Evolutionary conservation across 1,140 invertebrate genomes (phyloP), one percentile per base, ranked within the genome.

Genomic region (Rhyacophila brunnea): DNA sequence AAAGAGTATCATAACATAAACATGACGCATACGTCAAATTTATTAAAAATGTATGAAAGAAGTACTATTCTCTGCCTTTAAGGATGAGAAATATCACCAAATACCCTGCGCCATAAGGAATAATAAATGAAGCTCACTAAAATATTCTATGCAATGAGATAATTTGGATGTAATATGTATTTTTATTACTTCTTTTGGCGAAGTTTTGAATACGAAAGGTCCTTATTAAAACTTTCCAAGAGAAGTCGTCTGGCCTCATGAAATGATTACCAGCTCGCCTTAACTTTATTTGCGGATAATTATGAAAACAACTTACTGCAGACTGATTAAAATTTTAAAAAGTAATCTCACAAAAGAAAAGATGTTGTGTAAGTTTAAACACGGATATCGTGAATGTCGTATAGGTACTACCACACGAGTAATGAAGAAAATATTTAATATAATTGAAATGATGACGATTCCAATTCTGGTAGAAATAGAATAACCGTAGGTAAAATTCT

Each of bases 101-200:
- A 53, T 42, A 52, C 40, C 14, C 45, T 23, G 43, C 43, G 50
- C 58, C 50, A 60, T 54, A 45, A 42, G 32, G 58, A 60, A 60
- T 60, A 55, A 55, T 49, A 60, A 60, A 60, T 60, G 58, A 20
- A 14, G 6, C 32, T 19, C 44, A 34, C 34, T 59, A 47, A 28
- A 59, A 59, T 59, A 59, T 60, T 60, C 58, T 43, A 47, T 60
- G 45, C 58, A 54, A 54, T 54, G 58, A 59, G 57, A 59, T 60
- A 60, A 60, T 60, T 60, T 49, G 46, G 50, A 60, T 60, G 58
- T 60, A 60, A 60, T 60, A 60, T 60, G 58, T 60, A 60, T 60
- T 60, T 60, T 60, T 60, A 60, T 54, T 54, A 49, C 50, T 42
- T 48, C 53, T 50, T 23, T 49, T 49, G 42, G 19, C 14, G 51